These are phyloP conservation scores for Wasmannia auropunctata DNA, from an alignment of 1,140 invertebrate species.

Conservation along the genomic window DNA sequence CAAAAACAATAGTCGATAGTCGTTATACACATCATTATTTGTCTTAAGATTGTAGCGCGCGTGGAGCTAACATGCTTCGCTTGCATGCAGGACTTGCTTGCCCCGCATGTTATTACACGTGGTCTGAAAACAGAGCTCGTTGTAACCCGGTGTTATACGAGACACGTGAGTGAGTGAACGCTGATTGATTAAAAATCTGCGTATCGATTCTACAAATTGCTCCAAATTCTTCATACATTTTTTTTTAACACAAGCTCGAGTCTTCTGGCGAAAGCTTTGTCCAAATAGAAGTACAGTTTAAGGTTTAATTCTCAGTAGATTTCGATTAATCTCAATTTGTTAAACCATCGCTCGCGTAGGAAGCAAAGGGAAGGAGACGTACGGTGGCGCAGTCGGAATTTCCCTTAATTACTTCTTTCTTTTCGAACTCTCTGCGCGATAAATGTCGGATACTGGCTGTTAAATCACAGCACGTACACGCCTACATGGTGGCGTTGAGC, in stretches of 20 bases:
- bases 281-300: background rate
- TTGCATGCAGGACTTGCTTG: background rate
- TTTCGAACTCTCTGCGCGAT: conserved; percentile 38
- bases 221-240: background rate
- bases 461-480: conserved; percentile 18
- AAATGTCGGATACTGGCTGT: conserved; percentile 43
- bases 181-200: background rate
- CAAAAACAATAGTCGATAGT: background rate
- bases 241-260: background rate
- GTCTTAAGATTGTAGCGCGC: background rate
- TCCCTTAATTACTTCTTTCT: background rate
- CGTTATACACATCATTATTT: background rate
- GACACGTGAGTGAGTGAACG: background rate
- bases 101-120: conserved; percentile 10
- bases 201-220: background rate
- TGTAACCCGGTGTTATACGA: background rate
- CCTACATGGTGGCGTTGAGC: conserved; percentile 8
- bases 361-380: conserved; percentile 31
- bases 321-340: background rate
- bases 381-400: too few relatives aligned
- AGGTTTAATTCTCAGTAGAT: background rate
- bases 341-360: background rate
- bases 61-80: background rate
- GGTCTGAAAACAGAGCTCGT: background rate
- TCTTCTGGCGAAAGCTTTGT: background rate